Evolutionary conservation across 2,113 vertebrate genomes (phyloP).

Genomic region (Odocoileus hemionus): DNA sequence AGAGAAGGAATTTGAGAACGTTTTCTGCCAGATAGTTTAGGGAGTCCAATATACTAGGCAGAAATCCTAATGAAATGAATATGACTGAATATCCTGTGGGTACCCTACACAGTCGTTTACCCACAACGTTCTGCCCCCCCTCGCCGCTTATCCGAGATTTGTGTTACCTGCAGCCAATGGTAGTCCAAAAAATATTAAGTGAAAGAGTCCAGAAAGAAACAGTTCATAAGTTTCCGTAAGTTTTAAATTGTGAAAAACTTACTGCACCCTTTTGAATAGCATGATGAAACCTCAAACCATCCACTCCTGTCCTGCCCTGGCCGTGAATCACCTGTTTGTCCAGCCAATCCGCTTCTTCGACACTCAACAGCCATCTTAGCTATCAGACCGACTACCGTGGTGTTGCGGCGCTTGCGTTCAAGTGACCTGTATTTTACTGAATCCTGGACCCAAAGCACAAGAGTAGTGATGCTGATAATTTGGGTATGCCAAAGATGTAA

Average conservation of each 20-base stretch:
- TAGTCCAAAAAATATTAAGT: background rate
- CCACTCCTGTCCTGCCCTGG: background rate
- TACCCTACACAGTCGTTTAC: background rate
- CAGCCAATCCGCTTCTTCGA: background rate
- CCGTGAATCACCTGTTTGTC: background rate
- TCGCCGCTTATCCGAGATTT: accelerated
- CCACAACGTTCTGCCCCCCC: background rate
- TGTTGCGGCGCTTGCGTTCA: accelerated
- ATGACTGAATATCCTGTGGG: background rate
- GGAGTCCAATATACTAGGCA: background rate
- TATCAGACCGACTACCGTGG: too few species aligned
- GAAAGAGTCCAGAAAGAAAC: background rate
- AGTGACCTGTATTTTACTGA: background rate
- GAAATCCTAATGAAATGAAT: background rate
- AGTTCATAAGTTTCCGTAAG: background rate
- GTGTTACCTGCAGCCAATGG: background rate
- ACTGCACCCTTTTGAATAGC: background rate
- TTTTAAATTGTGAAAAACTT: background rate
- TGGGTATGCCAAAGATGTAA: background rate
- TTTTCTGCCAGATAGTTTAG: background rate
- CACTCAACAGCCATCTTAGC: background rate
- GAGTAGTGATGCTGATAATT: background rate
- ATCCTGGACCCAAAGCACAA: background rate
- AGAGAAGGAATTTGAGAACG: background rate
- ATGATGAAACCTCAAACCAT: background rate